Conservation (phyloP, 2,888 invertebrate species). For the Herminia tarsipennalis region DNA sequence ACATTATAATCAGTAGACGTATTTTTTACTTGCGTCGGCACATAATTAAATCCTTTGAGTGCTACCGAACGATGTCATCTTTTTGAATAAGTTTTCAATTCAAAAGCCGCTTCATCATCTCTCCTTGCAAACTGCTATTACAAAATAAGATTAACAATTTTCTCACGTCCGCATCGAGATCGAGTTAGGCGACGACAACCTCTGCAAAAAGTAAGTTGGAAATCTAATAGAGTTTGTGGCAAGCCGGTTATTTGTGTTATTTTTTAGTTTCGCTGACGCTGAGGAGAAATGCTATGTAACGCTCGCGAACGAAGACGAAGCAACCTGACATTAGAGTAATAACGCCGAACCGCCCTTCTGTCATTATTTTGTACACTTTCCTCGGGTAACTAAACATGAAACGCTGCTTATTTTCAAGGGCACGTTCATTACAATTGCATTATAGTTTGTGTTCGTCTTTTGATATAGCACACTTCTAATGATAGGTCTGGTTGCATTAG, state of each 20-base stretch:
- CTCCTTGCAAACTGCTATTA: slow-evolving; percentile 62
- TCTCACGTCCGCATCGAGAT: slow-evolving; percentile 80
- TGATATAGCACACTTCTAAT: slow-evolving; percentile 26
- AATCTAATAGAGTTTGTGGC: slow-evolving; percentile 84
- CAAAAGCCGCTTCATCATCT: slow-evolving; percentile 60
- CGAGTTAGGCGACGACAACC: slow-evolving; percentile 79
- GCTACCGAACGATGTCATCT: slow-evolving; percentile 41
- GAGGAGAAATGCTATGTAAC: slow-evolving; percentile 78
- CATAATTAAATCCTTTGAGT: slow-evolving; percentile 44
- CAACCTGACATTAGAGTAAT: slow-evolving; percentile 82
- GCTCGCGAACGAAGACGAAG: slow-evolving; percentile 75
- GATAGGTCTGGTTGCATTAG: slow-evolving; percentile 20
- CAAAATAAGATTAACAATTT: slow-evolving; percentile 78
- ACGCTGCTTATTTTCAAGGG: slow-evolving; percentile 63
- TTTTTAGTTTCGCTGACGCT: slow-evolving; percentile 74
- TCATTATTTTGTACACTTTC: slow-evolving; percentile 80
- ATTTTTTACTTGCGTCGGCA: slow-evolving; percentile 21
- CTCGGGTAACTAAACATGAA: slow-evolving; percentile 68
- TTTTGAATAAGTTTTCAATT: slow-evolving; percentile 58
- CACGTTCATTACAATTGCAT: slow-evolving; percentile 64
- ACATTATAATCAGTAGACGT: slow-evolving; percentile 13
- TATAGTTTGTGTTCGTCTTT: slow-evolving; percentile 35
- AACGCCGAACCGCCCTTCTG: slow-evolving; percentile 78
- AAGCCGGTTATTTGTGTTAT: slow-evolving; percentile 79
- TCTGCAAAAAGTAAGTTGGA: slow-evolving; percentile 81